Percentiles rank a stretch among this genome's conserved stretches.
These are phyloP conservation scores for Danionella cerebrum DNA, from an alignment of 2,113 vertebrate genomes.

Conservation along the genomic window DNA sequence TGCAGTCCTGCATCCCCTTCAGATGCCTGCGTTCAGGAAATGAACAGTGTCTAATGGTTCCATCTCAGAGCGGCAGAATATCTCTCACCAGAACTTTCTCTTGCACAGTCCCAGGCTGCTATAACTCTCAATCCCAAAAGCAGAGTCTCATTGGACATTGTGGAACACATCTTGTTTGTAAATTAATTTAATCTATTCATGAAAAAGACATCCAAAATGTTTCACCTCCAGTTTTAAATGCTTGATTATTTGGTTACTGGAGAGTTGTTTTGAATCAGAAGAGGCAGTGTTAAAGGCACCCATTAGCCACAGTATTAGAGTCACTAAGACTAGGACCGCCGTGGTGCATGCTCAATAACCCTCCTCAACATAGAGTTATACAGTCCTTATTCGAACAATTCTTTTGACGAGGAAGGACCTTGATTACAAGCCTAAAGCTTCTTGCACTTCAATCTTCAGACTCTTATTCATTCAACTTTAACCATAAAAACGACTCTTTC, in stretches of 20 bases:
- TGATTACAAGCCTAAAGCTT: not conserved
- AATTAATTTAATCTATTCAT: too few relatives aligned
- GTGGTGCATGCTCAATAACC: not conserved
- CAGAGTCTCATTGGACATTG: too few relatives aligned
- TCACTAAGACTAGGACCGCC: not conserved
- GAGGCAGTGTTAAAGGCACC: not conserved
- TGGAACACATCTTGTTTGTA: too few relatives aligned
- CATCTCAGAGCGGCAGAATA: too few relatives aligned
- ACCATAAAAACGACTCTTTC: not conserved
- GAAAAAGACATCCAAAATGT: not conserved
- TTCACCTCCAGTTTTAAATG: not conserved
- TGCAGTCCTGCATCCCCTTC: too few relatives aligned
- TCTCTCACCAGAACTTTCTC: too few relatives aligned
- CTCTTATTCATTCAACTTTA: not conserved
- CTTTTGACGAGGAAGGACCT: conserved; percentile 3
- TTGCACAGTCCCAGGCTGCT: too few relatives aligned
- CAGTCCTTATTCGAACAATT: not conserved
- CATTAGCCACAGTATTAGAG: not conserved
- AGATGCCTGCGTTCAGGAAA: too few relatives aligned
- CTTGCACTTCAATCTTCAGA: not conserved
- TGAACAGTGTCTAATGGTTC: too few relatives aligned
- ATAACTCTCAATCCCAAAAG: too few relatives aligned
- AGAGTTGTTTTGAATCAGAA: not conserved
- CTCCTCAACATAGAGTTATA: not conserved
- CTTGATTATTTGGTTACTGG: not conserved